A percentile compares a stretch with the other conserved stretches of the same genome.
Evolutionary conservation across 2,797 vertebrate species (phyloP).

Genomic region (Pristis pectinata): DNA sequence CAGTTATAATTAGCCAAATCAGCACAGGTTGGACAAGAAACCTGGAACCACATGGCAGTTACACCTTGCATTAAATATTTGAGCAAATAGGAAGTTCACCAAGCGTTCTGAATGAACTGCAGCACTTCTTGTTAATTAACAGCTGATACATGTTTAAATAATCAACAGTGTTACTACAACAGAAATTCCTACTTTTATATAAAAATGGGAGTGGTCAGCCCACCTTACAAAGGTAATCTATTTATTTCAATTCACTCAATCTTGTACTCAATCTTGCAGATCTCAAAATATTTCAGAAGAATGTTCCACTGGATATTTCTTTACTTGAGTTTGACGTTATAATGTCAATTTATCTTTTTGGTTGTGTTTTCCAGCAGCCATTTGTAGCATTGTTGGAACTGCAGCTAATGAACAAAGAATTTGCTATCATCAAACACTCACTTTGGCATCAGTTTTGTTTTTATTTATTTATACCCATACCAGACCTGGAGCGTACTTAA

Average conservation of each 20-base stretch:
- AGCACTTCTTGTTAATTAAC: not conserved
- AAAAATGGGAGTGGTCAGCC: not conserved
- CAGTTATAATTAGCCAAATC: not conserved
- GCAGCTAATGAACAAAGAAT: not conserved
- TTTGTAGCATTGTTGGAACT: too few relatives aligned
- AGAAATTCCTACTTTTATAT: not conserved
- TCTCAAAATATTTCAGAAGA: constrained; percentile 14
- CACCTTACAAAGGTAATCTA: not conserved
- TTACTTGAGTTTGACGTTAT: not conserved
- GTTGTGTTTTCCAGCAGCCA: not conserved
- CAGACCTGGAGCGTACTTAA: not conserved
- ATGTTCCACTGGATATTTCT: not conserved
- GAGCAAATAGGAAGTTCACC: not conserved
- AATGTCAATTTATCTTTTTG: not conserved
- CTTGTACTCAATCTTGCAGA: not conserved
- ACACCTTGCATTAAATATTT: not conserved
- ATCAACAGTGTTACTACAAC: not conserved
- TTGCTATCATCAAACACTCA: not conserved
- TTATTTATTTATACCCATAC: not conserved
- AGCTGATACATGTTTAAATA: not conserved
- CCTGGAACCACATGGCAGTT: not conserved
- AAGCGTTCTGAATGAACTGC: not conserved
- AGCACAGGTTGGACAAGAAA: not conserved
- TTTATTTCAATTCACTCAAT: not conserved
- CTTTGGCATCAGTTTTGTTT: not conserved